A percentile compares a stretch with the other conserved stretches of the same genome.
Conservation (phyloP, 2,113 vertebrate species). For the Anolis carolinensis region DNA sequence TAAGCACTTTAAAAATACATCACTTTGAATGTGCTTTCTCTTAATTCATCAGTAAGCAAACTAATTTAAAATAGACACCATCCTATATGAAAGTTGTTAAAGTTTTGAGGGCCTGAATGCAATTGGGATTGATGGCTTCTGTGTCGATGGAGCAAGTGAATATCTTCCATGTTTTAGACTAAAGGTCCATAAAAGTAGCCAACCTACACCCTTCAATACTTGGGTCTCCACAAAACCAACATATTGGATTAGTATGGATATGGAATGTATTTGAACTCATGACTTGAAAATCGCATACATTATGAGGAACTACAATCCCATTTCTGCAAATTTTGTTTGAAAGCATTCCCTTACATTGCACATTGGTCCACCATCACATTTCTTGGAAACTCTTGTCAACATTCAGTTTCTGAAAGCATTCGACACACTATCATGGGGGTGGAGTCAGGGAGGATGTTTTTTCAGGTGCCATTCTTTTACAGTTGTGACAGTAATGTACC, state of each 20-base stretch:
- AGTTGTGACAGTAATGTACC: neutral
- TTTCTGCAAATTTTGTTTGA: neutral
- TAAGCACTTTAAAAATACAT: conserved; percentile 57
- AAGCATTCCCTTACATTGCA: neutral
- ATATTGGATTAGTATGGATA: neutral
- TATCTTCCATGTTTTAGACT: no score
- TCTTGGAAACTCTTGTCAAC: neutral
- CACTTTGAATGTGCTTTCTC: neutral
- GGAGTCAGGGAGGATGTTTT: neutral
- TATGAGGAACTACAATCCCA: neutral
- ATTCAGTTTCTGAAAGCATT: neutral
- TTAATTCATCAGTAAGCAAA: neutral
- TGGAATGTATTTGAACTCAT: neutral
- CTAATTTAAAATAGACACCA: neutral
- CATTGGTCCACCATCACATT: neutral
- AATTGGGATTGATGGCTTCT: neutral
- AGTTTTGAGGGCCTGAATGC: neutral
- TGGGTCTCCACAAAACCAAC: no score
- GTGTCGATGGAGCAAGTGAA: no score
- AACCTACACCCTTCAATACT: no score
- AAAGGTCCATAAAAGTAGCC: no score
- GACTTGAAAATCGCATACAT: neutral
- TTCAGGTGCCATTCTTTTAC: neutral
- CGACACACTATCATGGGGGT: neutral
- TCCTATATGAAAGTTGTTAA: neutral